Percentiles rank a stretch among this genome's conserved stretches.
Evolutionary conservation across 2,888 invertebrate species (phyloP).

Genomic region (Andrena dorsata): DNA sequence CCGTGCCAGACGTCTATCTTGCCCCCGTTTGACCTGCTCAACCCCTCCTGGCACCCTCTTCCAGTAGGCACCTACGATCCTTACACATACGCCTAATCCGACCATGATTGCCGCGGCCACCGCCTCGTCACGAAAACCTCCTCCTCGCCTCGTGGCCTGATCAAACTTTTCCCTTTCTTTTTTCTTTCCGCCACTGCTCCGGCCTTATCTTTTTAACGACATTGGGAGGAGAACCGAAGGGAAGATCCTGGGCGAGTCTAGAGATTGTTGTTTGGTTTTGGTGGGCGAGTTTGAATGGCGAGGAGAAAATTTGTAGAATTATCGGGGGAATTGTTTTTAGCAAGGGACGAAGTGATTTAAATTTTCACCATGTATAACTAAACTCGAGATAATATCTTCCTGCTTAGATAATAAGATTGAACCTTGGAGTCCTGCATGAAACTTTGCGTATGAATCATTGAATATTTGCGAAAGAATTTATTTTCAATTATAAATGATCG

Average conservation of each 20-base stretch:
- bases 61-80: conserved; percentile 68
- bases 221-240: conserved; percentile 42
- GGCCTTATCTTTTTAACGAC: conserved; percentile 62
- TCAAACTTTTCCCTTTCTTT: conserved; percentile 42
- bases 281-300: neutral
- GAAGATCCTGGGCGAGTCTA: neutral
- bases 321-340: no score
- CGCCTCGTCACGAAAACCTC: conserved; percentile 67
- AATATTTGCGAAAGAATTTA: neutral
- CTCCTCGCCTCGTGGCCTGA: conserved; percentile 52
- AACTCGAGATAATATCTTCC: no score
- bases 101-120: conserved; percentile 80
- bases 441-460: neutral
- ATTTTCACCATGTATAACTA: no score
- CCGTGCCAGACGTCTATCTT: conserved; percentile 74
- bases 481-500: neutral
- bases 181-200: neutral
- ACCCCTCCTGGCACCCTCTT: conserved; percentile 65
- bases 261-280: conserved; percentile 27
- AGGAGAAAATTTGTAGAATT: no score
- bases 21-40: conserved; percentile 74
- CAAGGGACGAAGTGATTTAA: no score
- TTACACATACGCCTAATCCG: conserved; percentile 82
- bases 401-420: no score
- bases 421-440: no score